Evolutionary conservation across 2,797 vertebrate genomes (phyloP).

Genomic region (Sebastolobus altivelis): DNA sequence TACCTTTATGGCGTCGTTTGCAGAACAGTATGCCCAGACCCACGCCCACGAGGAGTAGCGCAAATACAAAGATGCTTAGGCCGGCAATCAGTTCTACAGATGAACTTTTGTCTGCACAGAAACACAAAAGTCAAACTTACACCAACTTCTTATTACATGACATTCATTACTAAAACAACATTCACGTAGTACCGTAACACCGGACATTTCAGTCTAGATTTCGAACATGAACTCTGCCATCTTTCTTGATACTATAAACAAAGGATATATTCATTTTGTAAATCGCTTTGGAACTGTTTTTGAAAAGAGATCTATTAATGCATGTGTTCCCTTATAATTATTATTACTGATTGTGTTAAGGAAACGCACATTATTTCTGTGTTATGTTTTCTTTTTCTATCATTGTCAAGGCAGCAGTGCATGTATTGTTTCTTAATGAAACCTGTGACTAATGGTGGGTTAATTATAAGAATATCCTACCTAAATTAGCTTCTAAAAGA

Average conservation of each 20-base stretch:
- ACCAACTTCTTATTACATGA: background rate
- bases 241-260: background rate
- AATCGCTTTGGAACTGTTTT: too few relatives aligned
- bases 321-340: background rate
- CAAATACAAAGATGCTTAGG: rapidly evolving
- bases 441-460: background rate
- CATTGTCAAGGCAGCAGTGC: background rate
- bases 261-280: too few relatives aligned
- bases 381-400: background rate
- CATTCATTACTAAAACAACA: background rate
- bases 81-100: background rate
- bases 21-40: background rate
- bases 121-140: conserved; percentile 30
- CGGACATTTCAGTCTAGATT: rapidly evolving
- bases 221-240: background rate
- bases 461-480: background rate
- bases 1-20: conserved; percentile 39
- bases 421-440: background rate
- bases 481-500: background rate
- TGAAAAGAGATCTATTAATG: too few relatives aligned
- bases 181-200: background rate
- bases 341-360: background rate
- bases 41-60: rapidly evolving
- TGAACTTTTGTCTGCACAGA: conserved; percentile 18
- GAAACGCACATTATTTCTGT: background rate